phyloP scores from a whole-genome alignment of 2,888 invertebrate genomes.

The Caenorhabditis zanzibari region DNA sequence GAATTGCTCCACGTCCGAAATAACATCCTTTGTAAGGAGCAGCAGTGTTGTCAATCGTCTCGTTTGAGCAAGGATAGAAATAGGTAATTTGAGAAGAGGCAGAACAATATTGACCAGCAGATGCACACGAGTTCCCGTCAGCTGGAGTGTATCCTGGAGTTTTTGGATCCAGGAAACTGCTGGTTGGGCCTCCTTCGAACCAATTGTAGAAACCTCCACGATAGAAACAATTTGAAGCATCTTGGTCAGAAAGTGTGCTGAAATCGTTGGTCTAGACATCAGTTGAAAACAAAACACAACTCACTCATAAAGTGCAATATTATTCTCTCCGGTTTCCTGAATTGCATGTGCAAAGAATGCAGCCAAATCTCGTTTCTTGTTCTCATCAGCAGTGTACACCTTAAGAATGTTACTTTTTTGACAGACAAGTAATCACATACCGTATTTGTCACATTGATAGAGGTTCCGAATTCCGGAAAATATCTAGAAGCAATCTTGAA shows the following conservation, averaged over 20 bases:
- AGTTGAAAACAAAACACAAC: background rate
- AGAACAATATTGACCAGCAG: conserved; percentile 73
- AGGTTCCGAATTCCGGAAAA: conserved; percentile 79
- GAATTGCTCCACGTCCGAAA: conserved; percentile 80
- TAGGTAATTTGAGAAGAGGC: conserved; percentile 73
- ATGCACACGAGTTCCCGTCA: conserved; percentile 74
- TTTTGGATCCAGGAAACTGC: conserved; percentile 71
- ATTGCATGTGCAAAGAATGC: conserved; percentile 81
- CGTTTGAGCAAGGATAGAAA: conserved; percentile 75
- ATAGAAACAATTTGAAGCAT: conserved; percentile 79
- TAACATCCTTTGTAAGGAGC: conserved; percentile 75
- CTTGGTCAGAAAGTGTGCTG: conserved; percentile 58
- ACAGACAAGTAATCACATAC: conserved; percentile 29
- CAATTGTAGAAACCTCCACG: conserved; percentile 82
- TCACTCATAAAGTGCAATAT: conserved; percentile 76
- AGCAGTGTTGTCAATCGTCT: conserved; percentile 35
- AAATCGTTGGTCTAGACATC: conserved; percentile 8
- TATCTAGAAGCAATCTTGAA: conserved; percentile 80
- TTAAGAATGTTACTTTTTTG: conserved; percentile 3
- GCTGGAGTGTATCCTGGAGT: conserved; percentile 74
- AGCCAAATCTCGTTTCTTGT: conserved; percentile 76
- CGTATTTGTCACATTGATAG: conserved; percentile 70
- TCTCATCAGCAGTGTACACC: conserved; percentile 74
- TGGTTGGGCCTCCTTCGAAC: conserved; percentile 80
- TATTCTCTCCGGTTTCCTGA: conserved; percentile 81